Percentiles rank a stretch among this genome's conserved stretches.
Evolutionary conservation across 1,140 invertebrate species (phyloP).

Genomic region (Arctopsyche grandis): DNA sequence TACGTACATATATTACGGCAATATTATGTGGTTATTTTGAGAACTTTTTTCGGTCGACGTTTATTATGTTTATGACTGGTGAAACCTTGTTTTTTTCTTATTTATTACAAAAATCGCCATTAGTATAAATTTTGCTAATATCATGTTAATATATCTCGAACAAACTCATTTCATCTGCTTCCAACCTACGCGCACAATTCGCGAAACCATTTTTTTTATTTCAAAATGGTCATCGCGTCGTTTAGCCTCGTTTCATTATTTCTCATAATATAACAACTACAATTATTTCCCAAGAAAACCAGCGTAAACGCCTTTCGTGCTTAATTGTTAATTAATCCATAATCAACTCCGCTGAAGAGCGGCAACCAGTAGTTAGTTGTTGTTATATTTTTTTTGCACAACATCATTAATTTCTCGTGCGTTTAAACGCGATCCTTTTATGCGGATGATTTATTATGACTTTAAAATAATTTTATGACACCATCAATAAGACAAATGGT

Average conservation of each 20-base stretch:
- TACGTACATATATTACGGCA: too few species aligned
- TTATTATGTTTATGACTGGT: constrained; percentile 4
- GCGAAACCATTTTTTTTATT: constrained; percentile 3
- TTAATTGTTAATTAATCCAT: too few species aligned
- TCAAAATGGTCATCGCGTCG: background rate
- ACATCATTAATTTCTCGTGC: too few species aligned
- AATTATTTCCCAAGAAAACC: too few species aligned
- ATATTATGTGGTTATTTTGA: background rate
- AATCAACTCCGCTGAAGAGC: too few species aligned
- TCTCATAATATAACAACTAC: too few species aligned
- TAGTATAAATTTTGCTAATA: constrained; percentile 21
- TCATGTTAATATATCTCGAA: constrained; percentile 23
- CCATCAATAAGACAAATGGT: constrained; percentile 26
- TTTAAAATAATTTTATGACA: constrained; percentile 27
- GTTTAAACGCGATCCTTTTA: background rate
- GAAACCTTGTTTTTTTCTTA: constrained; percentile 9
- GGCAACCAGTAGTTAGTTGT: too few species aligned
- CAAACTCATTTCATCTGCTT: constrained; percentile 21
- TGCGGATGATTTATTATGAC: constrained; percentile 1
- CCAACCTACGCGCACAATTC: constrained; percentile 15
- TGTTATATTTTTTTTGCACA: too few species aligned
- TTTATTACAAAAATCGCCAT: constrained; percentile 9
- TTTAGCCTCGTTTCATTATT: background rate
- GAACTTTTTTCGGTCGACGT: background rate
- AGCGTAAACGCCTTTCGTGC: too few species aligned